Percentiles rank a stretch among this genome's conserved stretches.
These are phyloP conservation scores for Notarius quadriscutis DNA, from an alignment of 2,113 vertebrate species.

Conservation along the genomic window DNA sequence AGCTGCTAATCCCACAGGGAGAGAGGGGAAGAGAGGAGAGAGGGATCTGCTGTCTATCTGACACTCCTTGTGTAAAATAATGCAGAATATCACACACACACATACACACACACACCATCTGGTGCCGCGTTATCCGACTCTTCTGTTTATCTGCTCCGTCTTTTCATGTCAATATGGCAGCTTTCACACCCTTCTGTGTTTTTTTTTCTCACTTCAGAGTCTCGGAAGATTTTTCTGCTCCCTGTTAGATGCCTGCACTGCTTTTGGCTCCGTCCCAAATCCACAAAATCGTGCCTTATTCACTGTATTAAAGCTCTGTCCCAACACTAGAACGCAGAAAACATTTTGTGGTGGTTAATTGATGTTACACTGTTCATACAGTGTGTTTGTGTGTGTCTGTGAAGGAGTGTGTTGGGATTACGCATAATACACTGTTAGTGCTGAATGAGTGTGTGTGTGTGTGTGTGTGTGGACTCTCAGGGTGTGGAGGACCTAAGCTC, in stretches of 20 bases:
- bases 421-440: no score
- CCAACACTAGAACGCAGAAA: background rate
- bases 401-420: background rate
- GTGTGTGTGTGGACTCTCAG: conserved; percentile 38
- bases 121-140: conserved; percentile 68
- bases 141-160: conserved; percentile 61
- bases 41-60: conserved; percentile 28
- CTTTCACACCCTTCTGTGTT: conserved; percentile 68
- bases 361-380: background rate
- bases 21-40: conserved; percentile 60
- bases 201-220: conserved; percentile 40
- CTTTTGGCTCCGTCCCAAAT: conserved; percentile 25
- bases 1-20: conserved; percentile 61
- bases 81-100: background rate
- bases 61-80: conserved; percentile 40
- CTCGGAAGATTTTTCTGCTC: conserved; percentile 16
- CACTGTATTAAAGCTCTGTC: background rate
- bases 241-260: conserved; percentile 63
- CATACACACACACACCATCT: conserved; percentile 64
- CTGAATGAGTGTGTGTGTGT: conserved; percentile 20
- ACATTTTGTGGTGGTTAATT: background rate
- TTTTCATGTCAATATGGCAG: conserved; percentile 69
- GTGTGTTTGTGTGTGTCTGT: conserved; percentile 28
- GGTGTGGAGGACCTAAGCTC: conserved; percentile 50
- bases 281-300: background rate